A percentile compares a stretch with the other conserved stretches of the same genome.
phyloP scores from a whole-genome alignment of 2,888 invertebrate species.

The Cabera pusaria region DNA sequence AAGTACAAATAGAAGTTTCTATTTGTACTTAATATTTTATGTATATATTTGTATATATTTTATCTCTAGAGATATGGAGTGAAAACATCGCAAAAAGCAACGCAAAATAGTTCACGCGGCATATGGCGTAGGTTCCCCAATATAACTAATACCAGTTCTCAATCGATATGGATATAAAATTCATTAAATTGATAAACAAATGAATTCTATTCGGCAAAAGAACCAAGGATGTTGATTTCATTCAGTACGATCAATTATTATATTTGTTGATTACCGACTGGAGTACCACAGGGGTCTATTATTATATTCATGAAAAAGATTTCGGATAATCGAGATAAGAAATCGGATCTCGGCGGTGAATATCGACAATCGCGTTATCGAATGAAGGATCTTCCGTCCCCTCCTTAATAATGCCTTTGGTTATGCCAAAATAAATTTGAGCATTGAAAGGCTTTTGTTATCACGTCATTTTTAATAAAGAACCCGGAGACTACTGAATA shows the following conservation, averaged over 20 bases:
- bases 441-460: conserved; percentile 42
- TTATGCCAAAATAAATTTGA: conserved; percentile 49
- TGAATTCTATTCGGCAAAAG: conserved; percentile 18
- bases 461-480: conserved; percentile 17
- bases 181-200: conserved; percentile 25
- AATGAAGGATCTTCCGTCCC: conserved; percentile 40
- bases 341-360: conserved; percentile 33
- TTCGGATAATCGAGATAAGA: conserved; percentile 34
- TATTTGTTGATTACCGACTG: conserved; percentile 18
- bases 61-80: too few species aligned
- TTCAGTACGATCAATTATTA: conserved; percentile 11
- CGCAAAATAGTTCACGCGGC: too few species aligned
- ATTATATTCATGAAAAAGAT: conserved; percentile 27
- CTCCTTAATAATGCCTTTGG: conserved; percentile 59
- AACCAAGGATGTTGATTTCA: conserved; percentile 14
- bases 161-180: conserved; percentile 10
- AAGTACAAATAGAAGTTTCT: too few species aligned
- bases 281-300: conserved; percentile 26
- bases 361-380: conserved; percentile 45
- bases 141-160: conserved; percentile 18
- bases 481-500: conserved; percentile 23
- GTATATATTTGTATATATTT: too few species aligned
- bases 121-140: too few species aligned
- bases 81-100: too few species aligned
- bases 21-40: too few species aligned